Evolutionary conservation across 2,113 vertebrate genomes (phyloP).

Genomic region (Thalassoma bifasciatum): DNA sequence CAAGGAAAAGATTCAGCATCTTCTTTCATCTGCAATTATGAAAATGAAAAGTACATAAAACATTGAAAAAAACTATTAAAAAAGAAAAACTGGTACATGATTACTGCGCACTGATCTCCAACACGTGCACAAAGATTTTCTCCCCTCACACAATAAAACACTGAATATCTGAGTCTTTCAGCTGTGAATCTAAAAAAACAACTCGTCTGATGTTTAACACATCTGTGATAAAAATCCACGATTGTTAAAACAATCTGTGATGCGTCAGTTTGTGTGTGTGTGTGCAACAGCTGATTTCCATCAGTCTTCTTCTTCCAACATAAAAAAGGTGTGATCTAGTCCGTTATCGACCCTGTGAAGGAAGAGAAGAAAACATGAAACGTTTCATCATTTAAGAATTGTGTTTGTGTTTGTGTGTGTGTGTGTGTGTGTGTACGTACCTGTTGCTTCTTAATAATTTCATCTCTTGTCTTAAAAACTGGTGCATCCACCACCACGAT

Average conservation of each 20-base stretch:
- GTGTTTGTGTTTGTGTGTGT: neutral
- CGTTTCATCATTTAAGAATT: no score
- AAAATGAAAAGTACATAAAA: no score
- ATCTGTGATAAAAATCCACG: no score
- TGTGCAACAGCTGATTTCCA: neutral
- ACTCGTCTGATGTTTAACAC: no score
- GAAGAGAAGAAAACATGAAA: conserved; percentile 2
- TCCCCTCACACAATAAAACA: neutral
- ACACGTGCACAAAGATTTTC: neutral
- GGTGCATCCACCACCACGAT: conserved; percentile 88
- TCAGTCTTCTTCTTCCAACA: neutral
- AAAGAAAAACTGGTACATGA: neutral
- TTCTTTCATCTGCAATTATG: neutral
- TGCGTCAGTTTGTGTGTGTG: neutral
- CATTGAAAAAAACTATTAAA: neutral
- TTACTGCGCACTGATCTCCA: neutral
- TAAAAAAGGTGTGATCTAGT: neutral
- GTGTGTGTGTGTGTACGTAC: conserved; percentile 25
- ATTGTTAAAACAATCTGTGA: no score
- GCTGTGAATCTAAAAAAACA: no score
- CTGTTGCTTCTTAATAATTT: conserved; percentile 86
- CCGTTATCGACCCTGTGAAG: conserved; percentile 59
- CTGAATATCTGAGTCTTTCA: neutral
- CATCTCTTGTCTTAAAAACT: conserved; percentile 89
- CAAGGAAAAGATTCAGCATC: neutral